phyloP scores from a whole-genome alignment of 2,113 vertebrate genomes.

The Callithrix jacchus region DNA sequence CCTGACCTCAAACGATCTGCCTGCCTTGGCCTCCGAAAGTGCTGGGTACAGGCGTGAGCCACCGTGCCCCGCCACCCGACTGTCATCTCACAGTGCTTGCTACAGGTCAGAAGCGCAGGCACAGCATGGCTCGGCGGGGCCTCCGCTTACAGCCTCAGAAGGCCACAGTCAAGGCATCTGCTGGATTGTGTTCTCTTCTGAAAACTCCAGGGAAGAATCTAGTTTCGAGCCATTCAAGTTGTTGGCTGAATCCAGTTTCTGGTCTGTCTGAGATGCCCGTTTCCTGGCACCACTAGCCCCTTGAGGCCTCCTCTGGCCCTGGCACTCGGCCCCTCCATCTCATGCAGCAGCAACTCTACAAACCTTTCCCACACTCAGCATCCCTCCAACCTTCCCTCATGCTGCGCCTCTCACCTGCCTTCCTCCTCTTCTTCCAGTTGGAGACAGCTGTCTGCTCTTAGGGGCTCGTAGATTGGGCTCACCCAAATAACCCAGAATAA shows the following conservation, averaged over 20 bases:
- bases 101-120: not conserved
- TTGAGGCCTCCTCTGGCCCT: not conserved
- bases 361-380: not conserved
- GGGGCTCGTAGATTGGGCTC: not conserved
- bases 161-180: not conserved
- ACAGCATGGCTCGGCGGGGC: not conserved
- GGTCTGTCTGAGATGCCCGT: not conserved
- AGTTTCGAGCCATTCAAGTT: not conserved
- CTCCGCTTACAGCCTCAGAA: not conserved
- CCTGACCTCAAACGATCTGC: too few species aligned
- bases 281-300: not conserved
- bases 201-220: not conserved
- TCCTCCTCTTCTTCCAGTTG: not conserved
- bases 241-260: not conserved
- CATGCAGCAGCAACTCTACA: not conserved
- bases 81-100: not conserved
- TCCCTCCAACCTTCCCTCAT: not conserved
- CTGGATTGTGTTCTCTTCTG: not conserved
- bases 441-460: not conserved
- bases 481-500: not conserved
- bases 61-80: fast-evolving
- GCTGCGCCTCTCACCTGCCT: not conserved
- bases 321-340: too few species aligned
- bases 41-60: too few species aligned
- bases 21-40: too few species aligned